Conservation (phyloP, 2,888 invertebrate genomes). For the Dilophus febrilis region DNA sequence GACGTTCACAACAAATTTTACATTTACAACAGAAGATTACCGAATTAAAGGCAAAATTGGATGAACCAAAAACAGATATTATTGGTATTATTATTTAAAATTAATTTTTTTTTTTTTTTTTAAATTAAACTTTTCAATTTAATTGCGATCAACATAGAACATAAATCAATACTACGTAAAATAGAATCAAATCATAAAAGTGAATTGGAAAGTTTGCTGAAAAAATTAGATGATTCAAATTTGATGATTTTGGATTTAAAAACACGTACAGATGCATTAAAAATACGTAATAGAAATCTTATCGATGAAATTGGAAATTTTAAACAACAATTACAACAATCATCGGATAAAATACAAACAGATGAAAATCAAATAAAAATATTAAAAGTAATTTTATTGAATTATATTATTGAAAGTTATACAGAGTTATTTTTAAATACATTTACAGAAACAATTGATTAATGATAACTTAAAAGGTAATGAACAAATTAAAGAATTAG, state of each 20-base stretch:
- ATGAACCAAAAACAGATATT: not conserved
- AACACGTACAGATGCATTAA: constrained; percentile 45
- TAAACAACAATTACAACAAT: constrained; percentile 39
- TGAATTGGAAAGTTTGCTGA: constrained; percentile 40
- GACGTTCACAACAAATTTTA: constrained; percentile 58
- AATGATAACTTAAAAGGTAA: constrained; percentile 22
- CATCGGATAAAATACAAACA: constrained; percentile 43
- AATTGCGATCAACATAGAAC: no score
- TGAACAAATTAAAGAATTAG: constrained; percentile 18
- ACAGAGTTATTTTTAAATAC: not conserved
- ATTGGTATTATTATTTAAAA: no score
- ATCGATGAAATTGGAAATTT: constrained; percentile 42
- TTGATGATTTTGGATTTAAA: constrained; percentile 39
- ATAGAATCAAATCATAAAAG: constrained; percentile 35
- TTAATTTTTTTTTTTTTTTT: no score
- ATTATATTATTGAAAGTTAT: constrained; percentile 6
- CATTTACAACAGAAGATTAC: constrained; percentile 47
- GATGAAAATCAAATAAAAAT: constrained; percentile 45
- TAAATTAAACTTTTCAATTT: no score
- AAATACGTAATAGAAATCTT: constrained; percentile 48
- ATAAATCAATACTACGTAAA: constrained; percentile 26
- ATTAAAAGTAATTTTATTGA: constrained; percentile 32
- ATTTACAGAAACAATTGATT: constrained; percentile 16
- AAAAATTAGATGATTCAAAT: constrained; percentile 38
- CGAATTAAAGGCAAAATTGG: constrained; percentile 46